Evolutionary conservation across 1,140 invertebrate species (phyloP).

Genomic region (Sipha flava): DNA sequence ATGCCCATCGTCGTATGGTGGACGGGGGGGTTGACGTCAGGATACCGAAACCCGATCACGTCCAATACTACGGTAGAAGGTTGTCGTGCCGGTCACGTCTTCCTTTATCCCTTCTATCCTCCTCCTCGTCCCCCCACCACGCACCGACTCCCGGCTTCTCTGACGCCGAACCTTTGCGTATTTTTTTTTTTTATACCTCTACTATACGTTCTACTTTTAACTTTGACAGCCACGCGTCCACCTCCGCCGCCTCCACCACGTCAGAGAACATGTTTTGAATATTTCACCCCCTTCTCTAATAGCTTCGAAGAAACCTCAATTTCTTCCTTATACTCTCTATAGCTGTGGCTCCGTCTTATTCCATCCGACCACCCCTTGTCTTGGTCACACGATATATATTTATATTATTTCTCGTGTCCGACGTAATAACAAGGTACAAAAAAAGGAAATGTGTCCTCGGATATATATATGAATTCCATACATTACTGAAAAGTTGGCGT

Average conservation of each 20-base stretch:
- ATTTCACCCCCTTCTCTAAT: constrained; percentile 15
- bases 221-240: constrained; percentile 4
- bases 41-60: constrained; percentile 31
- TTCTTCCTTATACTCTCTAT: not conserved
- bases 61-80: constrained; percentile 12
- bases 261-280: constrained; percentile 24
- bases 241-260: not conserved
- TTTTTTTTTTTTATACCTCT: constrained; percentile 28
- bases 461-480: not conserved
- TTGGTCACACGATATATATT: not conserved
- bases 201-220: constrained; percentile 24
- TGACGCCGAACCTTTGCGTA: not conserved
- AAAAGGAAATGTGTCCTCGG: constrained; percentile 4
- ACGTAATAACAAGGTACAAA: not conserved
- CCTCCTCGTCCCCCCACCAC: not conserved
- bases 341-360: not conserved
- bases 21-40: not conserved
- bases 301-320: constrained; percentile 26
- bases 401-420: constrained; percentile 17
- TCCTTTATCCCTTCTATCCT: constrained; percentile 1
- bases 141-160: not conserved
- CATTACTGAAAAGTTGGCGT: not conserved
- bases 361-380: not conserved
- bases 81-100: constrained; percentile 32
- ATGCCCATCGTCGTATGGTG: not conserved